Evolutionary conservation across 2,888 invertebrate genomes (phyloP).

Genomic region (Drosophila niveifrons): DNA sequence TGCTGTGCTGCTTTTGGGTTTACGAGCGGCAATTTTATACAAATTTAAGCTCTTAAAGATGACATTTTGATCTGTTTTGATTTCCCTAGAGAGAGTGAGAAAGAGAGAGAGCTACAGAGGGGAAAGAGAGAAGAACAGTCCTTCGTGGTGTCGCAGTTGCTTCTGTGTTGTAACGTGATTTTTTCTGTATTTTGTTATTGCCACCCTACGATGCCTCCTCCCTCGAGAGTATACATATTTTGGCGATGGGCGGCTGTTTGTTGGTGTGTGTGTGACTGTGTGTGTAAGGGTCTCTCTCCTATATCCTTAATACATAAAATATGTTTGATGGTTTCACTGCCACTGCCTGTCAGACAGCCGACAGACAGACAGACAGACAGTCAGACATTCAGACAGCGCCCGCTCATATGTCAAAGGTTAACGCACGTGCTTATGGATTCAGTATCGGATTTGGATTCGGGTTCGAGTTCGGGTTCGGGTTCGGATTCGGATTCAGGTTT

Average conservation of each 20-base stretch:
- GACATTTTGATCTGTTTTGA: conserved; percentile 85
- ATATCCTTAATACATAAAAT: conserved; percentile 80
- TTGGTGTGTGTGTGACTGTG: conserved; percentile 15
- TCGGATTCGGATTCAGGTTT: conserved; percentile 50
- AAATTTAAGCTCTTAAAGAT: conserved; percentile 85
- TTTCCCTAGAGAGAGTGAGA: conserved; percentile 76
- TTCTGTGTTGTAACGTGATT: conserved; percentile 70
- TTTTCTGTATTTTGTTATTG: conserved; percentile 31
- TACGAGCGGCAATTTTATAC: conserved; percentile 83
- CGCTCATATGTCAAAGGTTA: conserved; percentile 82
- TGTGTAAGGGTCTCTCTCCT: conserved; percentile 18
- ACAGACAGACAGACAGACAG: neutral
- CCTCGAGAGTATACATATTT: conserved; percentile 32
- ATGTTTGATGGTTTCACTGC: conserved; percentile 77
- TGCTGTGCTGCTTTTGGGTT: conserved; percentile 61
- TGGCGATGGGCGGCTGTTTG: conserved; percentile 24
- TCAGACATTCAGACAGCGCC: conserved; percentile 7
- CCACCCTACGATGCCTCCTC: neutral
- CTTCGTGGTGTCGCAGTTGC: conserved; percentile 38
- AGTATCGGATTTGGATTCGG: conserved; percentile 52
- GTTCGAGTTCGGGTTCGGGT: conserved; percentile 44
- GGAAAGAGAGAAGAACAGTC: conserved; percentile 8
- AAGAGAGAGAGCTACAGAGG: neutral
- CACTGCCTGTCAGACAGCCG: conserved; percentile 5
- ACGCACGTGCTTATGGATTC: conserved; percentile 78